Evolutionary conservation across 2,113 vertebrate genomes (phyloP).

Genomic region (Gnathonemus longibarbis): DNA sequence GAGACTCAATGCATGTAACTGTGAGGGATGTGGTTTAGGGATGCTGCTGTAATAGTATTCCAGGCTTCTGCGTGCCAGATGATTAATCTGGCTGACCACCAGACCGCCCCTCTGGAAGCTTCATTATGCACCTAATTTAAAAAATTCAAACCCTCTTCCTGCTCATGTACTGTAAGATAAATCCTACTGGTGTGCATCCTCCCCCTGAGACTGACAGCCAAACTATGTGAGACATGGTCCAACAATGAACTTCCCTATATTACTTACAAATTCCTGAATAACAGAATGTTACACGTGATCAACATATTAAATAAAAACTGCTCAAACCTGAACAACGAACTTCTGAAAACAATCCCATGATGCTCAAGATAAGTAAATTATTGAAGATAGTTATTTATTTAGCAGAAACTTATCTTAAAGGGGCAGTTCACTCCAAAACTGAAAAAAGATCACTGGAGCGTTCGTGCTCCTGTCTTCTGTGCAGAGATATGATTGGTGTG

Average conservation of each 20-base stretch:
- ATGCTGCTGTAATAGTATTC: background rate
- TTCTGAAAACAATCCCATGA: background rate
- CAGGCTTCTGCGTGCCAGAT: background rate
- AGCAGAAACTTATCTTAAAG: background rate
- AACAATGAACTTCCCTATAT: background rate
- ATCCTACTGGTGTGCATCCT: background rate
- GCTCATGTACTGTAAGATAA: background rate
- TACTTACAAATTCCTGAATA: background rate
- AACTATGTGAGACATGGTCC: background rate
- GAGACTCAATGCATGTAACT: background rate
- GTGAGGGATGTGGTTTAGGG: background rate
- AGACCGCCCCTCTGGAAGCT: background rate
- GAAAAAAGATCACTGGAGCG: no score
- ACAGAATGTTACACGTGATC: background rate
- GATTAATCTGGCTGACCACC: conserved; percentile 2
- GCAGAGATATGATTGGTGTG: no score
- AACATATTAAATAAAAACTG: background rate
- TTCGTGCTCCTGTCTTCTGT: no score
- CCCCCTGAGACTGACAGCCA: background rate
- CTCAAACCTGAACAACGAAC: background rate
- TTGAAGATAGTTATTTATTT: background rate
- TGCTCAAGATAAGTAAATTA: background rate
- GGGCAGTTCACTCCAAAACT: no score
- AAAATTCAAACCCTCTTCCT: background rate
- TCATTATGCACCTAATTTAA: conserved; percentile 16